Percentiles rank a stretch among this genome's conserved stretches.
Evolutionary conservation across 2,113 vertebrate genomes (phyloP).

Genomic region (Zapornia atra): DNA sequence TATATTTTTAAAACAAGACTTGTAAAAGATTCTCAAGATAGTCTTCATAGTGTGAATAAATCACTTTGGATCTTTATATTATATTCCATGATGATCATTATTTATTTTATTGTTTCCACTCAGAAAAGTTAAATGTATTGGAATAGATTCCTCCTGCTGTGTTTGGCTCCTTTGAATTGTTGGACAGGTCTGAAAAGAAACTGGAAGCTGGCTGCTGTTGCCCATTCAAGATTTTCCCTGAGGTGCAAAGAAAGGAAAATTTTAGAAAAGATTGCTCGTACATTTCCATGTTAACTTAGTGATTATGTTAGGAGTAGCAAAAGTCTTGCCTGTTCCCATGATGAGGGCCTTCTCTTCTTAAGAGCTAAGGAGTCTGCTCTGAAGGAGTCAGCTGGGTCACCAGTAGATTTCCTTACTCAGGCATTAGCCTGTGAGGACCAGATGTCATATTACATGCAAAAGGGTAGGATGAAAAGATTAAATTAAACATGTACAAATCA

Average conservation of each 20-base stretch:
- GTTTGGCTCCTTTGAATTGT: neutral
- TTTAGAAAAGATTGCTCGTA: neutral
- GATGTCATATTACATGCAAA: neutral
- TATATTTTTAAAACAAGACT: neutral
- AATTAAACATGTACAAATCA: neutral
- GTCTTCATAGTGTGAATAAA: neutral
- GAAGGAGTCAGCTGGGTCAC: neutral
- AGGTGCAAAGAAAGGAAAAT: neutral
- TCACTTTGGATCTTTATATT: neutral
- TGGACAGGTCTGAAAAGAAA: conserved; percentile 25
- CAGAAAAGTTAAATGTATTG: neutral
- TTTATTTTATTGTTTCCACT: neutral
- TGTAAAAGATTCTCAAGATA: neutral
- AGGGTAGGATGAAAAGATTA: neutral
- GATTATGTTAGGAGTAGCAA: neutral
- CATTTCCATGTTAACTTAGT: neutral
- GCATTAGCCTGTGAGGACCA: neutral
- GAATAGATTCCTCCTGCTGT: neutral
- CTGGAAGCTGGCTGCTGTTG: neutral
- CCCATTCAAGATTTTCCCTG: neutral
- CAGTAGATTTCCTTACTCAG: neutral
- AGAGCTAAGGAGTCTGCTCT: neutral
- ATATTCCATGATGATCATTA: neutral
- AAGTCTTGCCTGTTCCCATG: neutral
- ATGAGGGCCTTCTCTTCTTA: neutral